Evolutionary conservation across 1,140 invertebrate species (phyloP).

Genomic region (Holotrichia oblita): DNA sequence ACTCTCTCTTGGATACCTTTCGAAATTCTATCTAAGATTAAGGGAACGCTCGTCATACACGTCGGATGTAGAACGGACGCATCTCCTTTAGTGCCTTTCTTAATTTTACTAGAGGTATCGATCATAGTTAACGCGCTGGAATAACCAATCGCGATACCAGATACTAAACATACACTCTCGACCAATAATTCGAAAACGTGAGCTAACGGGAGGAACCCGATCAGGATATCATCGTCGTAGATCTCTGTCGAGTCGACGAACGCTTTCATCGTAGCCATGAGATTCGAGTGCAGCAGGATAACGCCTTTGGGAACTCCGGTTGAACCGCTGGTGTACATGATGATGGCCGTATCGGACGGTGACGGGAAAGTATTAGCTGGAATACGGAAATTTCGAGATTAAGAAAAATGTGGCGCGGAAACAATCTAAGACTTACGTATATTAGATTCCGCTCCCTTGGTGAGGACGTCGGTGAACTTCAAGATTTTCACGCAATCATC

Average conservation of each 20-base stretch:
- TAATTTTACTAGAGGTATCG: slow-evolving; percentile 95
- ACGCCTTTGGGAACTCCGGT: slow-evolving; percentile 92
- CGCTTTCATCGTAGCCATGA: slow-evolving; percentile 87
- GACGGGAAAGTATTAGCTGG: slow-evolving; percentile 69
- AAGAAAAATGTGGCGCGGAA: no score
- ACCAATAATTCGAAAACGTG: slow-evolving; percentile 96
- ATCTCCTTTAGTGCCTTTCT: slow-evolving; percentile 90
- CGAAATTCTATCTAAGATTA: slow-evolving; percentile 85
- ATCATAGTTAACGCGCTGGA: slow-evolving; percentile 95
- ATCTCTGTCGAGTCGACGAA: slow-evolving; percentile 84
- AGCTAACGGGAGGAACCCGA: slow-evolving; percentile 96
- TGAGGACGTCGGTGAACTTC: slow-evolving; percentile 69
- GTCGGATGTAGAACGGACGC: slow-evolving; percentile 91
- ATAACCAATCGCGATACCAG: slow-evolving; percentile 96
- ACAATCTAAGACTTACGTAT: no score
- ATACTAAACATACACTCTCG: slow-evolving; percentile 76
- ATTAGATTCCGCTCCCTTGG: slow-evolving; percentile 62
- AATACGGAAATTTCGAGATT: no score
- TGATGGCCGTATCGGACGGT: slow-evolving; percentile 84
- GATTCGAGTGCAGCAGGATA: slow-evolving; percentile 88
- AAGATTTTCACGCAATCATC: slow-evolving; percentile 74
- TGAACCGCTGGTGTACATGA: slow-evolving; percentile 97
- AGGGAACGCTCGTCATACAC: slow-evolving; percentile 92
- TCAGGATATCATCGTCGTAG: slow-evolving; percentile 81
- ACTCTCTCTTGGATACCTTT: slow-evolving; percentile 95